phyloP scores from a whole-genome alignment of 2,888 invertebrate species.

The Amphiduros pacificus region DNA sequence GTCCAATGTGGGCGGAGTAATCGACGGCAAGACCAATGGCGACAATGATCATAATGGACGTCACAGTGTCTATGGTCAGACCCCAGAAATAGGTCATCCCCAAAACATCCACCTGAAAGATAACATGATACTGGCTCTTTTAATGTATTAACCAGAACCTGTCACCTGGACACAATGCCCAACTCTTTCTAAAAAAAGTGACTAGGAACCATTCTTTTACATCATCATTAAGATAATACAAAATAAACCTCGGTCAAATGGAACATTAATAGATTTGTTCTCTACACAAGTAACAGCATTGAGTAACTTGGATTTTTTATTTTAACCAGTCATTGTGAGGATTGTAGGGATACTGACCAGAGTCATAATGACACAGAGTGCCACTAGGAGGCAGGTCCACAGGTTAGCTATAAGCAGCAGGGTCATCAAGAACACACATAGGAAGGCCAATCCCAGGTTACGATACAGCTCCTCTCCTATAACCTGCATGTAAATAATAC shows the following conservation, averaged over 20 bases:
- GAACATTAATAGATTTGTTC: no score
- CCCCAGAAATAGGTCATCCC: conserved; percentile 71
- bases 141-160: no score
- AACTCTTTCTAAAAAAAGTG: no score
- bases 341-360: conserved; percentile 64
- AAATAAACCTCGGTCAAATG: no score
- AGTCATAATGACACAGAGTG: conserved; percentile 68
- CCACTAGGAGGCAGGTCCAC: conserved; percentile 78
- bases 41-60: conserved; percentile 78
- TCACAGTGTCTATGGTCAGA: conserved; percentile 78
- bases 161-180: no score
- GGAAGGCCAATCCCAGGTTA: conserved; percentile 74
- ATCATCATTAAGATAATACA: no score
- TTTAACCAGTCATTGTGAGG: no score
- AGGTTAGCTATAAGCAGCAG: conserved; percentile 75
- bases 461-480: conserved; percentile 76
- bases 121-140: no score
- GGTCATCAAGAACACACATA: conserved; percentile 79
- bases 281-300: no score
- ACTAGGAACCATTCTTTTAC: no score
- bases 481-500: conserved; percentile 58
- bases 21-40: conserved; percentile 83
- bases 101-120: conserved; percentile 59
- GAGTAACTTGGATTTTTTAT: no score
- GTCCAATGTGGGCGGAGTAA: conserved; percentile 72